A percentile compares a stretch with the other conserved stretches of the same genome.
phyloP scores from a whole-genome alignment of 2,888 invertebrate species.

The Pyralis farinalis region DNA sequence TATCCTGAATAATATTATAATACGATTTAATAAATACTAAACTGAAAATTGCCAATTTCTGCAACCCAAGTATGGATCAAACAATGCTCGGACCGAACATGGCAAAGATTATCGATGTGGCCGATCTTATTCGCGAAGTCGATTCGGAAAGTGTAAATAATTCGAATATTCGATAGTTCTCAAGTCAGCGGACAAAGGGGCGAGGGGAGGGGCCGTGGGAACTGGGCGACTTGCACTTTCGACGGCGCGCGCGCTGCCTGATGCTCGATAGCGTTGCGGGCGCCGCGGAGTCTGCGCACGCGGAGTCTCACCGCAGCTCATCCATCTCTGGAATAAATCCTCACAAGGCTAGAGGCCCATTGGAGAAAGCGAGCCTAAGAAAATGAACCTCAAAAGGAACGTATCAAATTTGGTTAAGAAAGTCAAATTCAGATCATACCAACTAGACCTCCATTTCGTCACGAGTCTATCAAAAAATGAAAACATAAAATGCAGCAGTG shows the following conservation, averaged over 20 bases:
- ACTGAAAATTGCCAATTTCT: slow-evolving; percentile 13
- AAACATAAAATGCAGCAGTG: neutral
- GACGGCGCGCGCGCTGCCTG: slow-evolving; percentile 49
- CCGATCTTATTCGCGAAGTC: slow-evolving; percentile 42
- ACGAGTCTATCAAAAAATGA: neutral
- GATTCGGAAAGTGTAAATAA: slow-evolving; percentile 61
- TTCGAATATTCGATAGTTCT: slow-evolving; percentile 55
- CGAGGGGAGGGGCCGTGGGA: slow-evolving; percentile 60
- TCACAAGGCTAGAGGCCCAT: slow-evolving; percentile 27
- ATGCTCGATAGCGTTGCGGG: slow-evolving; percentile 48
- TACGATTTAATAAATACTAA: slow-evolving; percentile 2
- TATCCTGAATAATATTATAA: neutral
- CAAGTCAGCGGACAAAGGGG: slow-evolving; percentile 31
- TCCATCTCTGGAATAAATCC: slow-evolving; percentile 22
- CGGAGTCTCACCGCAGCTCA: slow-evolving; percentile 46
- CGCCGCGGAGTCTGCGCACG: slow-evolving; percentile 66
- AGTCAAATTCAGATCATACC: no score
- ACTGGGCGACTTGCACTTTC: slow-evolving; percentile 77
- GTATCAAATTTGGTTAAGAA: neutral
- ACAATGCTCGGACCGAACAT: slow-evolving; percentile 32
- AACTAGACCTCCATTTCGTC: no score
- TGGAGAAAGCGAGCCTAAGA: slow-evolving; percentile 26
- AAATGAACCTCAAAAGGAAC: slow-evolving; percentile 1
- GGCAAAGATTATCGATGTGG: slow-evolving; percentile 29
- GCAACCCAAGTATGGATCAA: slow-evolving; percentile 10